Conservation (phyloP, 2,797 vertebrate species). For the Arremon aurantiirostris region DNA sequence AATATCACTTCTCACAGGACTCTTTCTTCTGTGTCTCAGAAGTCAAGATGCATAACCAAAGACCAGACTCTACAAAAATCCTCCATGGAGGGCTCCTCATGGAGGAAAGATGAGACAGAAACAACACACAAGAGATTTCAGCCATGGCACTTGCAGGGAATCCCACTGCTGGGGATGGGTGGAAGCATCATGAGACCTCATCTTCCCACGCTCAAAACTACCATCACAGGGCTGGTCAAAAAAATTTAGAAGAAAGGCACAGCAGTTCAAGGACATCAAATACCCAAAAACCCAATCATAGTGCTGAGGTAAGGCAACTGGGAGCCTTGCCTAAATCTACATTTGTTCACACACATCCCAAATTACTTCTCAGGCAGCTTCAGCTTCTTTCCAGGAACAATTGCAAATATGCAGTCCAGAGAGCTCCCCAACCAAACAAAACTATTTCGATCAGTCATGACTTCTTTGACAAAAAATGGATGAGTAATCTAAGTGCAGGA, state of each 20-base stretch:
- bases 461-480: not conserved
- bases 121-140: fast-evolving
- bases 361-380: not conserved
- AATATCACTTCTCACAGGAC: not conserved
- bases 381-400: conserved; percentile 1
- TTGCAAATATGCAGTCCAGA: not conserved
- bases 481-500: not conserved
- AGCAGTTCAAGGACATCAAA: not conserved
- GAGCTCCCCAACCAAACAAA: not conserved
- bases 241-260: not conserved
- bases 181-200: not conserved
- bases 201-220: not conserved
- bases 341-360: not conserved
- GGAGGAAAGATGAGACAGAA: not conserved
- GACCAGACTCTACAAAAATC: not conserved
- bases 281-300: not conserved
- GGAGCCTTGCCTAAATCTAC: not conserved
- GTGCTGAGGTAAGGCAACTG: not conserved
- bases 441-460: not conserved
- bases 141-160: fast-evolving
- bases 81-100: fast-evolving
- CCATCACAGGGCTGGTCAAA: not conserved
- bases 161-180: not conserved
- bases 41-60: not conserved
- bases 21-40: not conserved